These are phyloP conservation scores for Pyrrhosoma nymphula DNA, from an alignment of 2,888 invertebrate species.

Conservation along the genomic window DNA sequence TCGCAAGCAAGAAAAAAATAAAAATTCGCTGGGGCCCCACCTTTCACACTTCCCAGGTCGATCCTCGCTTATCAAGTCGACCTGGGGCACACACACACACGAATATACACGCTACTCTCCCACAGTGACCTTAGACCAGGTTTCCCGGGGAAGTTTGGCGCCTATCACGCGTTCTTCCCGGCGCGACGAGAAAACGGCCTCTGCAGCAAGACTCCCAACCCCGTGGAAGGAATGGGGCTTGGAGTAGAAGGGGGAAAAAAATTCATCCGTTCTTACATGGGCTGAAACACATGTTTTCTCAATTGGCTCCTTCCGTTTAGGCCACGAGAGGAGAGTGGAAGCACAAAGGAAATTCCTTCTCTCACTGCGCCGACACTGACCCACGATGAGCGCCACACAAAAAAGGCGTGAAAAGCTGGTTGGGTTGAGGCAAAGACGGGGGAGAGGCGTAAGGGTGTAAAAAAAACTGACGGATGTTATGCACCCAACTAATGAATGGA, in stretches of 20 bases:
- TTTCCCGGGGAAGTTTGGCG: neutral
- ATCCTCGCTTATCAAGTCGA: neutral
- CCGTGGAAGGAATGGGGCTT: neutral
- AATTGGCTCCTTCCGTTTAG: slow-evolving; percentile 61
- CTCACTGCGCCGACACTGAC: slow-evolving; percentile 1
- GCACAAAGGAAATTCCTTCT: neutral
- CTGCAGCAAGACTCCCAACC: neutral
- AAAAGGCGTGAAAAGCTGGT: slow-evolving; percentile 32
- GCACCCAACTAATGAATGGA: slow-evolving; percentile 48
- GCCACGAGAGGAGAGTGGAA: neutral
- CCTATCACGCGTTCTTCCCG: neutral
- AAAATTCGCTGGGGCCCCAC: neutral
- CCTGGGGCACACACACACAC: neutral
- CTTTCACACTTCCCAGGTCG: neutral
- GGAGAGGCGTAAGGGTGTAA: neutral
- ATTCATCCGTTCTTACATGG: slow-evolving; percentile 26
- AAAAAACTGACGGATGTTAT: slow-evolving; percentile 40
- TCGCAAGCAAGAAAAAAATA: neutral
- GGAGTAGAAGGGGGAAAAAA: neutral
- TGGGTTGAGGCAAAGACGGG: neutral
- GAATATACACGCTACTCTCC: neutral
- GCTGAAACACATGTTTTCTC: slow-evolving; percentile 47
- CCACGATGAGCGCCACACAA: slow-evolving; percentile 1
- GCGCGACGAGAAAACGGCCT: neutral
- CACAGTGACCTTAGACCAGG: neutral